Evolutionary conservation across 2,797 vertebrate genomes (phyloP).

Genomic region (Diplodus sargus): DNA sequence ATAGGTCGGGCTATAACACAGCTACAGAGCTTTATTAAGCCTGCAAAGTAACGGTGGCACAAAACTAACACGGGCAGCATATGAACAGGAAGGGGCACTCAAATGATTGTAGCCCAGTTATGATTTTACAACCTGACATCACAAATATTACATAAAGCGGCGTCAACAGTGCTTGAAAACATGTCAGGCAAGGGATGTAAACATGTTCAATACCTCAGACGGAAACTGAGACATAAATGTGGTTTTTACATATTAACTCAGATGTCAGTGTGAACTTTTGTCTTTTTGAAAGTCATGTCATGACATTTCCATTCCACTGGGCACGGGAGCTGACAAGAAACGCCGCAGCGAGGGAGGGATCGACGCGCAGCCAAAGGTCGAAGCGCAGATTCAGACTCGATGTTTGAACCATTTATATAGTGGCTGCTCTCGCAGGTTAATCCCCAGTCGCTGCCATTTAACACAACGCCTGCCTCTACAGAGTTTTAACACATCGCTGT

Average conservation of each 20-base stretch:
- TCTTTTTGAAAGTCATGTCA: constrained; percentile 19
- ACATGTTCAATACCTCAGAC: neutral
- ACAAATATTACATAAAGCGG: neutral
- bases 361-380: constrained; percentile 5
- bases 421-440: neutral
- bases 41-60: neutral
- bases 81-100: neutral
- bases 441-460: neutral
- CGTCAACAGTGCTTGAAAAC: neutral
- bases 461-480: neutral
- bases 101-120: neutral
- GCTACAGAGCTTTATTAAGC: neutral
- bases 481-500: neutral
- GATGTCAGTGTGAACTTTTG: neutral
- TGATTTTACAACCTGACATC: neutral
- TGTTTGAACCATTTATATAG: neutral
- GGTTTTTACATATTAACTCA: constrained; percentile 3
- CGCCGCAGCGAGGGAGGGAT: neutral
- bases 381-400: neutral
- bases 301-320: constrained; percentile 29
- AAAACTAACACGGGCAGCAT: neutral
- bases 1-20: neutral
- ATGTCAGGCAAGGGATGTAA: neutral
- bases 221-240: neutral
- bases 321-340: neutral